These are phyloP conservation scores for Acanthis flammea DNA, from an alignment of 2,797 vertebrate species.

Conservation along the genomic window DNA sequence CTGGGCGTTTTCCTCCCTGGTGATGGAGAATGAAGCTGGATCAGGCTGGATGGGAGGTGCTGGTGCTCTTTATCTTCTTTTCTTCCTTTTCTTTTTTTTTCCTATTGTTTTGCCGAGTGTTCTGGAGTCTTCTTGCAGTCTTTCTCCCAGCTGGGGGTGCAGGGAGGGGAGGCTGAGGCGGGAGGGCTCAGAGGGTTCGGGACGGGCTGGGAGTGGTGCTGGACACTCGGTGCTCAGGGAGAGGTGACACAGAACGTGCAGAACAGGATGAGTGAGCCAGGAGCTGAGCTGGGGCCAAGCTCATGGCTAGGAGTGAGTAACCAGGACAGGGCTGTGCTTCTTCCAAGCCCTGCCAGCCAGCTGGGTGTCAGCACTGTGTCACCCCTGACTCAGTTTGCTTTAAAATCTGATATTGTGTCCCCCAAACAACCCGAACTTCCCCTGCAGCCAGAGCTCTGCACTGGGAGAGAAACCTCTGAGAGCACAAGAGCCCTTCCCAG, in stretches of 20 bases:
- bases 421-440: background rate
- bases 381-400: background rate
- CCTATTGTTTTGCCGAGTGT: accelerated
- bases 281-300: background rate
- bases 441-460: accelerated
- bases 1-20: background rate
- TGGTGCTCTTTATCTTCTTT: background rate
- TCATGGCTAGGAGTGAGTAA: background rate
- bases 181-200: accelerated
- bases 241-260: background rate
- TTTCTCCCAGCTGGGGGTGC: accelerated
- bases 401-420: background rate
- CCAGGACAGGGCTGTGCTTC: background rate
- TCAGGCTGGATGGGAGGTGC: background rate
- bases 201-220: background rate
- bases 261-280: background rate
- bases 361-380: accelerated
- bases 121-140: background rate
- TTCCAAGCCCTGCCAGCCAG: background rate
- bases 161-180: background rate
- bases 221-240: background rate
- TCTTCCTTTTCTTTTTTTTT: too few species aligned
- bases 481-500: accelerated
- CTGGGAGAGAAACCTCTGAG: background rate
- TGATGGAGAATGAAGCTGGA: background rate